These are phyloP conservation scores for Xestia ashworthii DNA, from an alignment of 2,888 invertebrate species.

Conservation along the genomic window DNA sequence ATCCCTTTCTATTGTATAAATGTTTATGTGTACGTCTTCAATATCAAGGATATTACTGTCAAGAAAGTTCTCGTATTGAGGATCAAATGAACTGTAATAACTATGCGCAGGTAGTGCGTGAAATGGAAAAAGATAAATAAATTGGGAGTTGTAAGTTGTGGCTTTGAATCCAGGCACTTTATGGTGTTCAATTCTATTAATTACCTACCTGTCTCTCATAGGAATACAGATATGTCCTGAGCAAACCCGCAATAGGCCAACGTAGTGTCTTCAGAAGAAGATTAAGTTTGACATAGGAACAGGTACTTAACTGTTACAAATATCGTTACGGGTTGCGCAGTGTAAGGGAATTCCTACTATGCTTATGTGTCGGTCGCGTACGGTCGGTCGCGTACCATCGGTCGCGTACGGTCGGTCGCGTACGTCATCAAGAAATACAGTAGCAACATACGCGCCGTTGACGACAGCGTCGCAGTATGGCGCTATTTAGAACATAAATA, in stretches of 20 bases:
- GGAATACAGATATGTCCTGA: not conserved
- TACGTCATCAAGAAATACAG: too few relatives aligned
- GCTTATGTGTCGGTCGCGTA: too few relatives aligned
- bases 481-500: too few relatives aligned
- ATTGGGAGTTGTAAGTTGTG: not conserved
- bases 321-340: not conserved
- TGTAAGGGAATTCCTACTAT: not conserved
- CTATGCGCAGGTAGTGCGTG: not conserved
- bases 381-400: too few relatives aligned
- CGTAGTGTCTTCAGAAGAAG: not conserved
- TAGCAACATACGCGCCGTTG: too few relatives aligned
- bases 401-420: too few relatives aligned
- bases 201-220: not conserved
- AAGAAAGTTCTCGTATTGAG: slow-evolving; percentile 22
- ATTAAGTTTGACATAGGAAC: not conserved
- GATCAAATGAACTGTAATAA: slow-evolving; percentile 31
- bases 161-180: too few relatives aligned
- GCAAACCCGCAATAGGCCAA: not conserved
- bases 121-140: slow-evolving; percentile 21
- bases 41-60: slow-evolving; percentile 41
- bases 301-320: not conserved
- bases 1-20: slow-evolving; percentile 52
- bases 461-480: too few relatives aligned
- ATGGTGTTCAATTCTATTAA: not conserved
- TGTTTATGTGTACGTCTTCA: slow-evolving; percentile 43